phyloP scores from a whole-genome alignment of 2,888 invertebrate species.

The Tetragonisca angustula region DNA sequence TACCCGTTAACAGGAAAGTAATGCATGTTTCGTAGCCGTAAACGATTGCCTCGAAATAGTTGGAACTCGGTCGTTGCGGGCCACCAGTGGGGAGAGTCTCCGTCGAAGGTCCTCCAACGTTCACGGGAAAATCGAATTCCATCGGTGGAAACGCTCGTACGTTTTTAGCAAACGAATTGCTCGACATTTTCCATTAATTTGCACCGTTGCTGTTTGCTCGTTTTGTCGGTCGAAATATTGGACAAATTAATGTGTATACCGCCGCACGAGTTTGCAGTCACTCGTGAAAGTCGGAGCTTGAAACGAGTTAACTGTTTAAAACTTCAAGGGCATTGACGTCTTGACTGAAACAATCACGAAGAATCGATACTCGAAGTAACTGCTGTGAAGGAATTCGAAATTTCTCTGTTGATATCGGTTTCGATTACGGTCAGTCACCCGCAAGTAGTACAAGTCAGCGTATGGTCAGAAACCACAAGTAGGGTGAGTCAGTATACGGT shows the following conservation, averaged over 20 bases:
- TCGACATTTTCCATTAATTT: conserved; percentile 36
- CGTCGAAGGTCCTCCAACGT: not conserved
- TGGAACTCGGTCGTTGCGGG: conserved; percentile 20
- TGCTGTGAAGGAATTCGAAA: too few relatives aligned
- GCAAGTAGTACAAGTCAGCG: too few relatives aligned
- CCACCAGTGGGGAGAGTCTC: conserved; percentile 23
- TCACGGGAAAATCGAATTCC: conserved; percentile 33
- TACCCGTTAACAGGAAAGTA: conserved; percentile 65
- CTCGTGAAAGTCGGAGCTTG: not conserved
- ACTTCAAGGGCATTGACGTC: too few relatives aligned
- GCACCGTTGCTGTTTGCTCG: conserved; percentile 6
- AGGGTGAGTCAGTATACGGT: too few relatives aligned
- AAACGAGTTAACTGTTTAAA: too few relatives aligned
- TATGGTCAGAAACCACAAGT: too few relatives aligned
- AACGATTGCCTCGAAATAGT: conserved; percentile 50
- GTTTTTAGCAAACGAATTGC: conserved; percentile 23
- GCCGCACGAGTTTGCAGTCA: not conserved
- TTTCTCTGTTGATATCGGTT: too few relatives aligned
- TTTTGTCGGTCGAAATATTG: not conserved
- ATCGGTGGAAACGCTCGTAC: conserved; percentile 5
- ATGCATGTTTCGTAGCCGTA: conserved; percentile 48
- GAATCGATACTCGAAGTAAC: too few relatives aligned
- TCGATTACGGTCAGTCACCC: too few relatives aligned
- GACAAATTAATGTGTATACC: not conserved
- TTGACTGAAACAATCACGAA: too few relatives aligned